Conservation (phyloP, 2,113 vertebrate genomes). For the Strigops habroptila region DNA sequence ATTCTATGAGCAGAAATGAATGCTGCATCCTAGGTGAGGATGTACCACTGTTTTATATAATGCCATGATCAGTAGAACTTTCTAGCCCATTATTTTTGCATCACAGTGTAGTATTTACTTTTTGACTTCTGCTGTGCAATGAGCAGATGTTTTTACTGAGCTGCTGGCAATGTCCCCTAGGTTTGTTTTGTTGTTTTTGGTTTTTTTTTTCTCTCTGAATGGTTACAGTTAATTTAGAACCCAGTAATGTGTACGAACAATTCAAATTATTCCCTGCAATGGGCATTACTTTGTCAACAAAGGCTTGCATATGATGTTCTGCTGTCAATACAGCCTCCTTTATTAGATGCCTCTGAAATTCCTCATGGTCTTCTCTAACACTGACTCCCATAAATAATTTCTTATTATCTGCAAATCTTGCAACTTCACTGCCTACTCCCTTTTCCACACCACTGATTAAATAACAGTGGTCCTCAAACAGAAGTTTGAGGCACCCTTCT, state of each 20-base stretch:
- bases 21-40: conserved; percentile 1
- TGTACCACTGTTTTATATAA: conserved; percentile 24
- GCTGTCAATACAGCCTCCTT: neutral
- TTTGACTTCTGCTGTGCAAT: conserved; percentile 40
- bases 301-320: neutral
- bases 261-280: conserved; percentile 6
- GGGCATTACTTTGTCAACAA: neutral
- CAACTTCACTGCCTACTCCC: neutral
- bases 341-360: neutral
- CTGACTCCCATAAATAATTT: conserved; percentile 21
- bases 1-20: conserved; percentile 14
- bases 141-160: conserved; percentile 62
- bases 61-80: conserved; percentile 34
- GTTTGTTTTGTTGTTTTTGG: neutral
- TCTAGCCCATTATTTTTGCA: conserved; percentile 40
- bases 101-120: neutral
- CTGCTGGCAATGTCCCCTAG: conserved; percentile 22
- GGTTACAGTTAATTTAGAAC: conserved; percentile 47
- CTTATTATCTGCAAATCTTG: conserved; percentile 1
- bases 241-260: conserved; percentile 3
- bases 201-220: conserved; percentile 34
- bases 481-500: neutral
- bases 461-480: neutral
- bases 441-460: neutral
- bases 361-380: neutral